Conservation (phyloP, 2,113 vertebrate genomes). For the Corvus cornix region DNA sequence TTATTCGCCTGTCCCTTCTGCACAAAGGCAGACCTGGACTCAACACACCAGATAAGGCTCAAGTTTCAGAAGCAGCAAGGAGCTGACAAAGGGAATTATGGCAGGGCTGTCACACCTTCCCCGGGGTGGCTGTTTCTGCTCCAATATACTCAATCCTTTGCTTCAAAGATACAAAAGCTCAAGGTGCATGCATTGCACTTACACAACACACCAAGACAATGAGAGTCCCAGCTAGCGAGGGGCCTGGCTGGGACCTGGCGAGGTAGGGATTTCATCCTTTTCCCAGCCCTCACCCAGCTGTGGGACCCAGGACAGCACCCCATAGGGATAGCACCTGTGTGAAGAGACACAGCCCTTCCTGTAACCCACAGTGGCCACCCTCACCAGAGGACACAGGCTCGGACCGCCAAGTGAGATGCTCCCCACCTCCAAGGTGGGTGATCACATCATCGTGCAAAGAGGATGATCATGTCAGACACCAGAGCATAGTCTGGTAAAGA, state of each 20-base stretch:
- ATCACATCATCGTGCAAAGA: not conserved
- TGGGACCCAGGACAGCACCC: not conserved
- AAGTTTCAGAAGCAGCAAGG: not conserved
- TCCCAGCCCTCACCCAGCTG: not conserved
- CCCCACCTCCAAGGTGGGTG: not conserved
- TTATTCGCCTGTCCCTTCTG: not conserved
- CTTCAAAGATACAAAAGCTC: not conserved
- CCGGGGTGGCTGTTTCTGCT: not conserved
- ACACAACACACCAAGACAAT: not conserved
- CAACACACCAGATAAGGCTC: not conserved
- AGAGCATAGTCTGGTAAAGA: rapidly evolving
- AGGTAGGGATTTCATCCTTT: not conserved
- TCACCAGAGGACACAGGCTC: rapidly evolving
- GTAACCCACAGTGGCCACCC: not conserved
- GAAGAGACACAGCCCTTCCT: rapidly evolving
- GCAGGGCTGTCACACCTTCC: not conserved
- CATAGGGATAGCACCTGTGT: not conserved
- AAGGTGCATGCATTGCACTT: rapidly evolving
- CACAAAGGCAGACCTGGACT: not conserved
- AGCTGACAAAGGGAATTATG: not conserved
- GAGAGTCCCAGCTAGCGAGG: not conserved
- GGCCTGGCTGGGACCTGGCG: not conserved
- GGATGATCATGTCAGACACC: rapidly evolving
- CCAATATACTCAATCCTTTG: not conserved
- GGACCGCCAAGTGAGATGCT: not conserved